Evolutionary conservation across 2,888 invertebrate genomes (phyloP).

Genomic region (Lypha dubia): DNA sequence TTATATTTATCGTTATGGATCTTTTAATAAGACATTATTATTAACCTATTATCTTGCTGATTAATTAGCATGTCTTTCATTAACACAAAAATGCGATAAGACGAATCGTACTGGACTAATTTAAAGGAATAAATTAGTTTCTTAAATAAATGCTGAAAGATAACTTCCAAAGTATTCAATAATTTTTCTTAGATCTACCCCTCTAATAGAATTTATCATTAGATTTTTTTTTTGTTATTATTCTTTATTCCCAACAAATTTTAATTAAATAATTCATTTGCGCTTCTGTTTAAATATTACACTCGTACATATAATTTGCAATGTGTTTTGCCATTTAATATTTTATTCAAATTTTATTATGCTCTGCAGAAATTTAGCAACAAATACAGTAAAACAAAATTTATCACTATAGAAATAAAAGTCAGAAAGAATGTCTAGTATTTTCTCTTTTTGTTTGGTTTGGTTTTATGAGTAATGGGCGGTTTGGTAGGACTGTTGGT

Average conservation of each 20-base stretch:
- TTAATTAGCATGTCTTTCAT: no score
- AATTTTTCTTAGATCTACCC: no score
- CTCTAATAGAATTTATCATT: no score
- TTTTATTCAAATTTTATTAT: constrained; percentile 32
- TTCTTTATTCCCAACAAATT: neutral
- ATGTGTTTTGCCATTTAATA: constrained; percentile 6
- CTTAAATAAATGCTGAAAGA: no score
- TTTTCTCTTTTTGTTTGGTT: constrained; percentile 11
- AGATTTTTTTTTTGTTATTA: neutral
- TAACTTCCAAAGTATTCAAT: no score
- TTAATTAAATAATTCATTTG: neutral
- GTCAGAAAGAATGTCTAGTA: constrained; percentile 7
- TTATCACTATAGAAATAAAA: neutral
- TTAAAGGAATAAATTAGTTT: no score
- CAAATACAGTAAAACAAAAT: constrained; percentile 8
- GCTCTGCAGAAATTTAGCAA: constrained; percentile 51
- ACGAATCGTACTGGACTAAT: no score
- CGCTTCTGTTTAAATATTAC: neutral
- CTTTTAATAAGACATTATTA: no score
- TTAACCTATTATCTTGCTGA: no score
- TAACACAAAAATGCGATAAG: no score
- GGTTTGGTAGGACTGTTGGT: neutral
- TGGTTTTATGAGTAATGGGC: neutral
- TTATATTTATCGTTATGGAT: no score
- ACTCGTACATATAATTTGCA: neutral